Conservation (phyloP, 2,113 vertebrate species). For the Tursiops truncatus region DNA sequence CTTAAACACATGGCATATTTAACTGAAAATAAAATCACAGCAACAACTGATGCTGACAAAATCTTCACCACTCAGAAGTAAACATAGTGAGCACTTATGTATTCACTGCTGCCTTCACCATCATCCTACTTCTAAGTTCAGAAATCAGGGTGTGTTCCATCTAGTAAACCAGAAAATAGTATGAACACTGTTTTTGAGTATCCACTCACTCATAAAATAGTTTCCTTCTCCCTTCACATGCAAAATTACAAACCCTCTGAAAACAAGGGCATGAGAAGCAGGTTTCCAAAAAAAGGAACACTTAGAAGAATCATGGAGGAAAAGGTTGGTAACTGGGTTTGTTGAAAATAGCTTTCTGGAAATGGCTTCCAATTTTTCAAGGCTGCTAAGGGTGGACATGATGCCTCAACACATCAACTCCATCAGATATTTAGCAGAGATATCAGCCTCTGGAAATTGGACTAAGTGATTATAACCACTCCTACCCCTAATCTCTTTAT, state of each 20-base stretch:
- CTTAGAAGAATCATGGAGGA: background rate
- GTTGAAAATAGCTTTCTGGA: background rate
- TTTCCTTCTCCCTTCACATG: background rate
- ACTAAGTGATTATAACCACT: fast-evolving
- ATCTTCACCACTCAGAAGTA: background rate
- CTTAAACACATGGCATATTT: fast-evolving
- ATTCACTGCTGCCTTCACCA: background rate
- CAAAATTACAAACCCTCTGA: background rate
- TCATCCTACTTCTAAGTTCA: background rate
- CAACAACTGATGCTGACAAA: background rate
- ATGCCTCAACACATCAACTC: background rate
- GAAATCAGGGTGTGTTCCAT: background rate
- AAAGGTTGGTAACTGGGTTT: fast-evolving
- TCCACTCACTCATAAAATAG: background rate
- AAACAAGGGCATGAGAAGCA: background rate
- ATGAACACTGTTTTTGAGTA: background rate
- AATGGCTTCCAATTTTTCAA: background rate
- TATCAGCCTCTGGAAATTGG: background rate
- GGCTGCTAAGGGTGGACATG: background rate
- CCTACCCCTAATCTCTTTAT: background rate
- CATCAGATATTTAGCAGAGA: background rate
- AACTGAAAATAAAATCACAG: background rate
- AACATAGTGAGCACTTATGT: background rate
- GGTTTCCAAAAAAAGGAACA: background rate
- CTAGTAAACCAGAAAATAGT: background rate